These are phyloP conservation scores for Tetranychus piercei DNA, from an alignment of 2,888 invertebrate species.

Conservation along the genomic window DNA sequence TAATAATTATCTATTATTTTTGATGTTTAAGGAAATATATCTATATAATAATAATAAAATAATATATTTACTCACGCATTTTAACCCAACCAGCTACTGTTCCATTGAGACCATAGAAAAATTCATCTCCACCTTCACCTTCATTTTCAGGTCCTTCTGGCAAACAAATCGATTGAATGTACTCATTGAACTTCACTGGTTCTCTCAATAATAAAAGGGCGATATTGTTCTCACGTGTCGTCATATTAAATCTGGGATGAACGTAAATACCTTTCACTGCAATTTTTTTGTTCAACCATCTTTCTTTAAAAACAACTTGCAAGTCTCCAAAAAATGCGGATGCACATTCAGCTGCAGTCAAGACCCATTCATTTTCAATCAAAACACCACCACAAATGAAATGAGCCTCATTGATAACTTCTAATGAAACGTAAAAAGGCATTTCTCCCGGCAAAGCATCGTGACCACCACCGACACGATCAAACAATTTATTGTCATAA, in stretches of 20 bases:
- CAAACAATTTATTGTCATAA: too few species aligned
- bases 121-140: too few species aligned
- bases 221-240: slow-evolving; percentile 70
- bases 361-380: slow-evolving; percentile 63
- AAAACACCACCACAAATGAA: slow-evolving; percentile 76
- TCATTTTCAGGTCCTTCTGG: slow-evolving; percentile 30
- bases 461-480: background rate
- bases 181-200: slow-evolving; percentile 59
- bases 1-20: too few species aligned
- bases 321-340: slow-evolving; percentile 73
- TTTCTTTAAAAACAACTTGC: slow-evolving; percentile 73
- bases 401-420: slow-evolving; percentile 69
- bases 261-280: slow-evolving; percentile 59
- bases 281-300: slow-evolving; percentile 38
- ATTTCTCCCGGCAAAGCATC: background rate
- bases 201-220: slow-evolving; percentile 65
- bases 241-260: slow-evolving; percentile 65
- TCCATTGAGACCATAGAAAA: background rate
- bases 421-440: slow-evolving; percentile 39
- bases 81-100: background rate
- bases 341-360: slow-evolving; percentile 83
- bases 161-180: slow-evolving; percentile 80
- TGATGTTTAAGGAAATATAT: too few species aligned
- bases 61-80: too few species aligned
- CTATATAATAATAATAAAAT: too few species aligned